Conservation (phyloP, 1,140 invertebrate species). For the Heliconius melpomene region DNA sequence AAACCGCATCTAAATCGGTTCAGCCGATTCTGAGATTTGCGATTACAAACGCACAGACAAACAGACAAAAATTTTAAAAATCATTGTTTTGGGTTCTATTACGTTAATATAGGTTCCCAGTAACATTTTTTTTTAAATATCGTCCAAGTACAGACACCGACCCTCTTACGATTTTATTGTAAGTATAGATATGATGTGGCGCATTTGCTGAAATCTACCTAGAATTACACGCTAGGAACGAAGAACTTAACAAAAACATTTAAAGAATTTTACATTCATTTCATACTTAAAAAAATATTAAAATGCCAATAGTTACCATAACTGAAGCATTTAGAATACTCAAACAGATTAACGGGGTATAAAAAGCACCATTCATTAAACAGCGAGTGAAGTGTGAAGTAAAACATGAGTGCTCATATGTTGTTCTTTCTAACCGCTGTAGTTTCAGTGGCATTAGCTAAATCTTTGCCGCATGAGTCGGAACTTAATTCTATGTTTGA, state of each 20-base stretch:
- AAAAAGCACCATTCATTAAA: conserved; percentile 23
- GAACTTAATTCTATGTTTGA: not conserved
- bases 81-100: no score
- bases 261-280: not conserved
- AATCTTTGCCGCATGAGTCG: not conserved
- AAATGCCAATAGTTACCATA: not conserved
- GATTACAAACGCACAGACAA: no score
- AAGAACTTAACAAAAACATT: not conserved
- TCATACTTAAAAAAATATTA: not conserved
- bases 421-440: not conserved
- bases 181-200: no score
- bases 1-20: no score
- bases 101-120: no score
- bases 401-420: not conserved
- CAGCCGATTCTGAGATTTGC: no score
- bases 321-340: not conserved
- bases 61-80: no score
- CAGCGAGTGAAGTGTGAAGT: not conserved
- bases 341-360: conserved; percentile 1
- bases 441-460: not conserved
- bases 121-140: no score
- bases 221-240: not conserved
- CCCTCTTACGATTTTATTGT: no score
- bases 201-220: not conserved
- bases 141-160: no score